A percentile compares a stretch with the other conserved stretches of the same genome.
phyloP scores from a whole-genome alignment of 2,797 vertebrate genomes.

The Halcyon leucocephala region DNA sequence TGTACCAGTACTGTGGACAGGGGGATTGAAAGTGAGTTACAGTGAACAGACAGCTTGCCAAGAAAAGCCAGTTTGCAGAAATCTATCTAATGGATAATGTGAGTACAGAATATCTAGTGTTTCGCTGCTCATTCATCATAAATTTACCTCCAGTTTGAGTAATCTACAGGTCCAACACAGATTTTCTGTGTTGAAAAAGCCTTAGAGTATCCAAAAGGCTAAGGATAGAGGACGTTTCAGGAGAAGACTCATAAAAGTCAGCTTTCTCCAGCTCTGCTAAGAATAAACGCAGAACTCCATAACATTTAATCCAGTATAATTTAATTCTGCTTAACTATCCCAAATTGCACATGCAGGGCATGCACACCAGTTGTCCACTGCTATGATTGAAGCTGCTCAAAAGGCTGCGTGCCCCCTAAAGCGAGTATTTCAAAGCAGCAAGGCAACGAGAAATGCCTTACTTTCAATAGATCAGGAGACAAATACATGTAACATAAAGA shows the following conservation, averaged over 20 bases:
- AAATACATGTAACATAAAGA: neutral
- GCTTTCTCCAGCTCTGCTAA: neutral
- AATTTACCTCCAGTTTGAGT: neutral
- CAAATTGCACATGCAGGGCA: neutral
- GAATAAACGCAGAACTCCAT: neutral
- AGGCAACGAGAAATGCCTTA: neutral
- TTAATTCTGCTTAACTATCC: neutral
- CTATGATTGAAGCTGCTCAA: neutral
- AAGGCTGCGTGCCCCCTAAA: neutral
- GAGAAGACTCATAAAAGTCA: neutral
- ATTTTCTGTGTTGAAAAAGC: neutral
- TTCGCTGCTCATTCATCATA: neutral
- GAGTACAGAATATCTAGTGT: neutral
- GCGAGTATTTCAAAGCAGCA: neutral
- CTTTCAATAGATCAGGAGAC: neutral
- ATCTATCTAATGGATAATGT: neutral
- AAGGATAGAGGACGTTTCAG: neutral
- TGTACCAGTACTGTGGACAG: accelerated
- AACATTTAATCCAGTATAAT: neutral
- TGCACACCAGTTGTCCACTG: accelerated
- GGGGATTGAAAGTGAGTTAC: neutral
- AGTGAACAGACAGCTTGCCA: neutral
- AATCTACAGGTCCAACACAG: neutral
- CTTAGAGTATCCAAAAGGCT: neutral
- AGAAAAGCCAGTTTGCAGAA: neutral